Evolutionary conservation across 2,888 invertebrate genomes (phyloP).

Genomic region (Metallyticus violacea): DNA sequence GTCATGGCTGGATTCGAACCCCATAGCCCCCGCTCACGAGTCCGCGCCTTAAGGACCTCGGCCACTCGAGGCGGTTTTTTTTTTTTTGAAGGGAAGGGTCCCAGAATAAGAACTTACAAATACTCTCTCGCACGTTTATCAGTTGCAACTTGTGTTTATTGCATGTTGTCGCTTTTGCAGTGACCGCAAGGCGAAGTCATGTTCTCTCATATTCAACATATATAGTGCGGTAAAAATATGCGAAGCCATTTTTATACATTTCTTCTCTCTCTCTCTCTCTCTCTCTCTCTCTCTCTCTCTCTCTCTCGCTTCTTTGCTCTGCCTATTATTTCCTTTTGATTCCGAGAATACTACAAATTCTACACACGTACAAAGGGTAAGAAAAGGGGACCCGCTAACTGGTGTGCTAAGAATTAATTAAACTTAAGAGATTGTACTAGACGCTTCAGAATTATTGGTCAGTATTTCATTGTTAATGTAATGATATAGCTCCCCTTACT

Average conservation of each 20-base stretch:
- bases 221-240: neutral
- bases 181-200: neutral
- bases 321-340: neutral
- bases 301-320: neutral
- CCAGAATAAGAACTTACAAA: too few relatives aligned
- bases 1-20: too few relatives aligned
- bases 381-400: neutral
- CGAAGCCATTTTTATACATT: neutral
- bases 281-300: neutral
- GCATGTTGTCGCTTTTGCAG: neutral
- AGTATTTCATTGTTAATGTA: neutral
- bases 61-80: too few relatives aligned
- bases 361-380: neutral
- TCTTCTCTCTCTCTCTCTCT: neutral
- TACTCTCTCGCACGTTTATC: neutral
- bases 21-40: too few relatives aligned
- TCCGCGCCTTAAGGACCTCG: too few relatives aligned
- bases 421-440: neutral
- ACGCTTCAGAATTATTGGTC: neutral
- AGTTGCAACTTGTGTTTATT: neutral
- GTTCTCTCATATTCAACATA: neutral
- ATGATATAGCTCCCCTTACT: neutral
- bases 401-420: neutral
- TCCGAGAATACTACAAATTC: neutral
- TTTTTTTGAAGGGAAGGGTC: too few relatives aligned